Evolutionary conservation across 23 tunicate species (phyloP), one percentile per base, ranked within the genome.

Genomic region (Ciona savignyi): DNA sequence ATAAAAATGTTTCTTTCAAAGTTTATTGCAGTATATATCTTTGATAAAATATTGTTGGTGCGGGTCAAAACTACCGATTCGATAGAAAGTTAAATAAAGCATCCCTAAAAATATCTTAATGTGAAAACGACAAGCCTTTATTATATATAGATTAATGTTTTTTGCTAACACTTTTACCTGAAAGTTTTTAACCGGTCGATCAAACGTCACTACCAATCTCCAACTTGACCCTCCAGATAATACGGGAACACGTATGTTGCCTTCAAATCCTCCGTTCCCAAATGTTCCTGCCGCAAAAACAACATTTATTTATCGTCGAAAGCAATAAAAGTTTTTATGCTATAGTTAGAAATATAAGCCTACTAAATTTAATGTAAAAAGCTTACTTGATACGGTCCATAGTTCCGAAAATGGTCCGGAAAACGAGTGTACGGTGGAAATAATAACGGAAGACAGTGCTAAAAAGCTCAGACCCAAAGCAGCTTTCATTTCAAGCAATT

Each of bases 211-310:
- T 23, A 73, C 65, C 62, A 77, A 23, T 70, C 64, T 70, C 89
- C 89, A 84, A 25, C 62, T 68, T 33, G 35, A 27, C 23, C 25
- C 35, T 11, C 63, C 49, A 15, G 62, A 22, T 21, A 62, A 24
- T 15, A 84, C 81, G 4, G 89, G 82, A 21, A 84, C 68, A 19
- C 60, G 49, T 4, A 84, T 77, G 25, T 77, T 75, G 20, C 82
- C 89, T 64, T 84, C 89, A 77, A 84, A 84, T 0, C 89, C 89
- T 0, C 82, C 89, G 2, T 63, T 31, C 3, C 56, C 72, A 70
- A 69, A 84, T 4, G 81, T 77, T 27, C 65, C 89, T 84, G 31
- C 0, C 4, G 27, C 2, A n/a, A 49, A 20, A 0, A 51, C 25
- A 25, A 62, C 72, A 65, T 15, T 6, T 65, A 24, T 9, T 15